These are phyloP conservation scores for Saccopteryx bilineata DNA, from an alignment of 2,113 vertebrate species.

Conservation along the genomic window DNA sequence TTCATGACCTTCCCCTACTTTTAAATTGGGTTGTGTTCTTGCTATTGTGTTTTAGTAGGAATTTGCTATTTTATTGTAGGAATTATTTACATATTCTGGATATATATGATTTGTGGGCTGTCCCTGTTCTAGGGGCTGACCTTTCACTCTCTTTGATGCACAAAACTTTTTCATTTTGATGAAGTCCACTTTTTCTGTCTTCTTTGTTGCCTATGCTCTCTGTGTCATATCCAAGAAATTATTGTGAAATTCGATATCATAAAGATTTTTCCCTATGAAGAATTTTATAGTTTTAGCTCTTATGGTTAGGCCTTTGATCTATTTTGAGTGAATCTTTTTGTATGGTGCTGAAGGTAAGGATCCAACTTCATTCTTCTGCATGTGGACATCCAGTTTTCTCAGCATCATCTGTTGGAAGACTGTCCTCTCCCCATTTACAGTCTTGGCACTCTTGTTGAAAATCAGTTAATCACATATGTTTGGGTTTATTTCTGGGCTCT, in stretches of 20 bases:
- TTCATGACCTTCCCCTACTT: not conserved
- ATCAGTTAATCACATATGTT: not conserved
- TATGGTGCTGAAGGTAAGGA: not conserved
- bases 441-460: not conserved
- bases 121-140: not conserved
- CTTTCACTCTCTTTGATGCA: not conserved
- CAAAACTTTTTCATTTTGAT: not conserved
- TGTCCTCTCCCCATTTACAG: not conserved
- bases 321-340: not conserved
- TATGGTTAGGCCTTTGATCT: no score
- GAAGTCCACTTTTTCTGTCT: not conserved
- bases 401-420: not conserved
- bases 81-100: not conserved
- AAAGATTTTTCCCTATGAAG: not conserved
- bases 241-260: not conserved
- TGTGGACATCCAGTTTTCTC: not conserved
- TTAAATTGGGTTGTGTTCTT: not conserved
- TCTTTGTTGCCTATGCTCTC: not conserved
- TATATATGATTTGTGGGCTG: constrained; percentile 3
- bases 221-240: not conserved
- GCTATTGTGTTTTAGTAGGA: not conserved
- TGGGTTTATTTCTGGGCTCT: not conserved
- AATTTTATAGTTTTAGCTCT: not conserved
- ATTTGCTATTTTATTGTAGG: not conserved
- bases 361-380: not conserved